Evolutionary conservation across 1,140 invertebrate species (phyloP).

Genomic region (Lucilia cuprina): DNA sequence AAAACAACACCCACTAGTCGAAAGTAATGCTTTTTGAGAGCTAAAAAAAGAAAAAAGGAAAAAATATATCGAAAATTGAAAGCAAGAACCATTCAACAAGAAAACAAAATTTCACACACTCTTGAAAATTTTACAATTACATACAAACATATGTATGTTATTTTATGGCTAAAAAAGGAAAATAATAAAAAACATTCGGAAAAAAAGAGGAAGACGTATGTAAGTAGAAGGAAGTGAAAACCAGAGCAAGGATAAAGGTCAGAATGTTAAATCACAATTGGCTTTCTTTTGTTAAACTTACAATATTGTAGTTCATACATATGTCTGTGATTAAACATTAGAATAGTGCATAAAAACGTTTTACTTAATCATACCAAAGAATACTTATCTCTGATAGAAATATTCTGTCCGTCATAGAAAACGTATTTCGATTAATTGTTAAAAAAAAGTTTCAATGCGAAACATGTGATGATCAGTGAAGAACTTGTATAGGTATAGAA

Average conservation of each 20-base stretch:
- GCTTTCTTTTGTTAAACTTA: conserved; percentile 3
- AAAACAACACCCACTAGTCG: not conserved
- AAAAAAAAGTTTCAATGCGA: too few species aligned
- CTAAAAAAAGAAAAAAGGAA: too few species aligned
- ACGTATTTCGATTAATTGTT: too few species aligned
- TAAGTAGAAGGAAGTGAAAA: conserved; percentile 1
- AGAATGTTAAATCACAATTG: conserved; percentile 14
- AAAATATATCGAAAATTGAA: not conserved
- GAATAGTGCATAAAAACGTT: too few species aligned
- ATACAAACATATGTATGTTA: not conserved
- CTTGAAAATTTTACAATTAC: not conserved
- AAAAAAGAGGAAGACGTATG: not conserved
- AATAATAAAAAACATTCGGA: not conserved
- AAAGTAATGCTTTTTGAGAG: not conserved
- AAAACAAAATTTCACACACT: not conserved
- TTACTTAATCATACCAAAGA: too few species aligned
- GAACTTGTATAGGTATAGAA: too few species aligned
- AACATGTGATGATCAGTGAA: too few species aligned
- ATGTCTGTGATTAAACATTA: too few species aligned
- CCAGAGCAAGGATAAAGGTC: conserved; percentile 1
- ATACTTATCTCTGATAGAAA: too few species aligned
- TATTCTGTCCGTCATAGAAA: too few species aligned
- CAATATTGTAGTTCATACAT: not conserved
- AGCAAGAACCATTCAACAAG: not conserved
- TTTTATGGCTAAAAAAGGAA: not conserved